Base-by-base conservation (phyloP, 2,113 vertebrate species). In the Pelobates fuscus region DNA sequence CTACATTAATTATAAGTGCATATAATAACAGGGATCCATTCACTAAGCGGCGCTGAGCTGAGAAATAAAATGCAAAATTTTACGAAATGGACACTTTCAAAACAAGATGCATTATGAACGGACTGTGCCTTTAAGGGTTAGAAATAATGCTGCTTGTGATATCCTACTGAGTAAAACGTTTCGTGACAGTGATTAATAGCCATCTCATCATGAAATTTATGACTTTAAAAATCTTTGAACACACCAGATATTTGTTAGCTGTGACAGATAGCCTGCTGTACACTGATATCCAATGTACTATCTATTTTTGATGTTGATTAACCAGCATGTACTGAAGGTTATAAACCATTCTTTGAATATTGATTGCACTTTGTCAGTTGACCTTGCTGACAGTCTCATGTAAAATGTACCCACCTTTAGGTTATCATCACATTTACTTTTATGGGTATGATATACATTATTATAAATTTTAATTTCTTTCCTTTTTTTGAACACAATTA, bases 151-250 rank as follows among this genome's bases (percentile, higher is more conserved):
- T 68, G 59, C 44, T 61, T 77, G 73, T 61, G 65, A 77, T 68
- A 61, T 68, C 73, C 73, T 49, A 30, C 65, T 20, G 57, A 61
- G 73, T 52, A 68, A 58, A 67, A 77, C 58, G 61, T 68, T 58
- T 21, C 12, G 30, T 68, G 65, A 17, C 73, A 68, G 49, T 77
- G 65, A 77, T 77, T 66, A 77, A 77, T 77, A 77, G 57, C 73
- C 17, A 68, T 26, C 65, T 68, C 64, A 75, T 67, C 55, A 23
- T 61, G 26, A 68, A 77, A 77, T 77, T 59, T 77, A 77, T 77
- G 43, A 55, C 57, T 77, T 60, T 61, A 68, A 77, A 70, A 67
- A 68, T 77, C 73, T 77, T 68, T 68, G 73, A 77, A 77, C 73
- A 77, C 57, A 67, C 55, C 21, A 61, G 73, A 68, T 68, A 77